Evolutionary conservation across 1,140 invertebrate genomes (phyloP), one percentile per base, ranked within the genome.

Genomic region (Armadillidium nasatum): DNA sequence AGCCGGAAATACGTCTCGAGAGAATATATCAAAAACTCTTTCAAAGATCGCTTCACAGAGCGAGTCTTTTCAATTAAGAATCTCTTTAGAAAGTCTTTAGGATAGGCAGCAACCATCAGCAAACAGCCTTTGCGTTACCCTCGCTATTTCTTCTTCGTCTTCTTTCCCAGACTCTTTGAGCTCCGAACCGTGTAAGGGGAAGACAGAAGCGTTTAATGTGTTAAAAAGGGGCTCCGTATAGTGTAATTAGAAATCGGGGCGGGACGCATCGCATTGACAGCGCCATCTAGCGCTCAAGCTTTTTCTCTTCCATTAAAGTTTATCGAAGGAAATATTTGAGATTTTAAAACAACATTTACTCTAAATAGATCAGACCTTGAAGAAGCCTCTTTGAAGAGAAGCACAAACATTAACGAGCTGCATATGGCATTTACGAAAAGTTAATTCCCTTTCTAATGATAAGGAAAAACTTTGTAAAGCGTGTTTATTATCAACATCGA

Each of bases 121-220:
- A 60, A 60, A 60, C 50, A 60, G 50, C 50, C 50, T 60, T 60
- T 60, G 50, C 50, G 33, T 33, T 33, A 33, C 33, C 33, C 33
- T 33, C 33, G 33, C 33, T 33, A 33, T 33, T 33, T 33, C 33
- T 15, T 50, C 46, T 60, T 60, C 19, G 50, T 19, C 19, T 19
- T 60, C 19, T 19, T 60, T 60, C 11, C 50, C 11, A 67, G 82
- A 54, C 76, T 75, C 76, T 77, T 73, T 77, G 76, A 73, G 76
- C 76, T 72, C 15, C 43, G 76, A 72, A 66, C 44, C 76, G 76
- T 77, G 76, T 77, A 77, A 77, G 60, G 72, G 46, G 72, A 54
- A 66, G 76, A 67, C 72, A 73, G 74, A 66, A 71, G 74, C 78
- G 75, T 79, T 73, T 77, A 80, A 74, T 77, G 78, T 80, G 72